Base-by-base conservation (phyloP, 2,113 vertebrate genomes). In the Holacanthus passer region DNA sequence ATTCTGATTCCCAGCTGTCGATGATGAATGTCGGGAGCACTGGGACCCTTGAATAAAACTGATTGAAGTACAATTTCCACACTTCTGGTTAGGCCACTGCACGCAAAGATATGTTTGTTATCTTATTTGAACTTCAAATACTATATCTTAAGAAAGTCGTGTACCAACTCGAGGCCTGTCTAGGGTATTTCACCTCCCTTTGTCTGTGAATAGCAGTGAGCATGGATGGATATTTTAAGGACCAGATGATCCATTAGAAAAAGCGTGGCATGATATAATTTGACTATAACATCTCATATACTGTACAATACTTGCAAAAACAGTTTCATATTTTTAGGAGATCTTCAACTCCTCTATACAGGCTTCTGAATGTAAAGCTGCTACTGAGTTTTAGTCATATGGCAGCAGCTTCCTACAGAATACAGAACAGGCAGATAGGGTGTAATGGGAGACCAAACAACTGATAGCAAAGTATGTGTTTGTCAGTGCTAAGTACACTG, bases 51-150 rank as follows among this genome's bases (percentile, higher is more conserved):
- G 17, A 4, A 31, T n/a, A 17, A 31, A 24, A 64, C 24, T 2
- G 7, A 13, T 50, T 5, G n/a, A n/a, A n/a, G n/a, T n/a, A n/a
- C n/a, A n/a, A 56, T 56, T 29, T 55, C 12, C 13, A 27, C 12
- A 27, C 24, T 53, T 24, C 8, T 24, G 11, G 24, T 9, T 37
- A n/a, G 22, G 35, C 35, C 35, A 50, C 9, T 14, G 13, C 7
- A 39, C 48, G 55, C 52, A 77, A 60, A 47, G 1, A 53, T 14
- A 60, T 45, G 22, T 17, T 56, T 3, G 9, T 6, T 27, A 71
- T 13, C 37, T 0, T 11, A 75, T 79, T 66, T 85, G 59, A 83
- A 77, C 53, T 66, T 80, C 58, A 83, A 70, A 82, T 79, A 50
- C 5, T 41, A 35, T 13, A 14, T 50, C 32, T 65, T 1, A n/a